These are phyloP conservation scores for Drosophila suboccidentalis DNA, from an alignment of 2,888 invertebrate species.

Conservation along the genomic window DNA sequence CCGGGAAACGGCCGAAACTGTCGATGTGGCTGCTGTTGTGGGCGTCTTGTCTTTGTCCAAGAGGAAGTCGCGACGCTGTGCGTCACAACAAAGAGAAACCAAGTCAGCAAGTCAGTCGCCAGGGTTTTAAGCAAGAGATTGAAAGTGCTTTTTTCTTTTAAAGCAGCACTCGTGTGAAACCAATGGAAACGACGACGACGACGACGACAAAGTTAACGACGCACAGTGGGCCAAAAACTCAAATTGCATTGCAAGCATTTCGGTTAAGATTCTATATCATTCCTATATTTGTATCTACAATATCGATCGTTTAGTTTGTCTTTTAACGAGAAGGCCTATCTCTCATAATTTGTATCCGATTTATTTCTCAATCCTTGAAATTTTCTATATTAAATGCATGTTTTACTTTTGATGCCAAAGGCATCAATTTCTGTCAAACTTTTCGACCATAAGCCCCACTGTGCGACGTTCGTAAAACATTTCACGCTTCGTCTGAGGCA, in stretches of 20 bases:
- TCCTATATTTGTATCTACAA: no score
- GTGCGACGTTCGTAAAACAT: constrained; percentile 27
- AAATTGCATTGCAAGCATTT: neutral
- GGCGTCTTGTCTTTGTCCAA: constrained; percentile 85
- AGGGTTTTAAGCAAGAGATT: constrained; percentile 58
- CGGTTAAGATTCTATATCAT: no score
- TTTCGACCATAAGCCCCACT: neutral
- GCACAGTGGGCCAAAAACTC: constrained; percentile 9
- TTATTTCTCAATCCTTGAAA: no score
- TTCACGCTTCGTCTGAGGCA: constrained; percentile 66
- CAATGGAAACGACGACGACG: constrained; percentile 66
- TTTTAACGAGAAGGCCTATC: no score
- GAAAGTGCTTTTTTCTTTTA: constrained; percentile 63
- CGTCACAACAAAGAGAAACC: constrained; percentile 67
- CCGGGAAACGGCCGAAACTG: constrained; percentile 88
- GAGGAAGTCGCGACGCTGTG: constrained; percentile 78
- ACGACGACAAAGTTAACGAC: constrained; percentile 2
- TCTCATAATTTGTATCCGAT: no score
- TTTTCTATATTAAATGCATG: no score
- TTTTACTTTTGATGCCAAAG: no score
- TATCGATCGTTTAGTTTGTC: no score
- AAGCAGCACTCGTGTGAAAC: constrained; percentile 77
- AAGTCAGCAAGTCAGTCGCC: constrained; percentile 57
- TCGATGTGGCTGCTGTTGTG: constrained; percentile 25
- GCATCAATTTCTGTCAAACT: neutral